These are phyloP conservation scores for Stigmatopora nigra DNA, from an alignment of 2,113 vertebrate species.

Conservation along the genomic window DNA sequence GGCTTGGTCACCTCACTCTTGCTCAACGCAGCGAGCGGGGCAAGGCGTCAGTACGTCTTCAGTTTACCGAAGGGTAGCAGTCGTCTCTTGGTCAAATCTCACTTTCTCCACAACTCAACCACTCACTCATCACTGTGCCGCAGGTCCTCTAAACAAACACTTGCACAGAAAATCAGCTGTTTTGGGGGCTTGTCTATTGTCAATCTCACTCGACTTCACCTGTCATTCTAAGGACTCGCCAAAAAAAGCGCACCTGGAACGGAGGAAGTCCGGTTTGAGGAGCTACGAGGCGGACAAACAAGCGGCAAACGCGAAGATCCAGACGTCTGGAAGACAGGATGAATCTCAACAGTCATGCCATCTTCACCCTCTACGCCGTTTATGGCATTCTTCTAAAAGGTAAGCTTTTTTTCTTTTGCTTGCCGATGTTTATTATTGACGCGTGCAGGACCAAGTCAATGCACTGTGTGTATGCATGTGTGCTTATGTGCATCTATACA, in stretches of 20 bases:
- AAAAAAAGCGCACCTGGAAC: slow-evolving; percentile 51
- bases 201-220: slow-evolving; percentile 1
- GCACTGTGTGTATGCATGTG: slow-evolving; percentile 12
- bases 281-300: slow-evolving; percentile 39
- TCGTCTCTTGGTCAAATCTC: not conserved
- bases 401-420: slow-evolving; percentile 30
- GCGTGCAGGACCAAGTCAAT: slow-evolving; percentile 13
- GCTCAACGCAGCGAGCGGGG: slow-evolving; percentile 41
- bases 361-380: slow-evolving; percentile 65
- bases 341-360: slow-evolving; percentile 59
- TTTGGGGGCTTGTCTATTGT: not conserved
- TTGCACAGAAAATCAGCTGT: not conserved
- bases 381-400: slow-evolving; percentile 67
- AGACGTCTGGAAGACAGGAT: slow-evolving; percentile 48
- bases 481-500: slow-evolving; percentile 16
- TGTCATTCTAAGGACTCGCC: slow-evolving; percentile 21
- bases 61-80: slow-evolving; percentile 28
- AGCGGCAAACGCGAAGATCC: slow-evolving; percentile 17
- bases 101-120: not conserved
- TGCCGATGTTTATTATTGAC: not conserved
- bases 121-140: not conserved
- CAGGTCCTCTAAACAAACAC: not conserved
- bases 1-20: slow-evolving; percentile 61
- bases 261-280: slow-evolving; percentile 37
- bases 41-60: slow-evolving; percentile 25